Evolutionary conservation across 2,888 invertebrate species (phyloP), one percentile per base, ranked within the genome.

Genomic region (Myopa tessellatipennis): DNA sequence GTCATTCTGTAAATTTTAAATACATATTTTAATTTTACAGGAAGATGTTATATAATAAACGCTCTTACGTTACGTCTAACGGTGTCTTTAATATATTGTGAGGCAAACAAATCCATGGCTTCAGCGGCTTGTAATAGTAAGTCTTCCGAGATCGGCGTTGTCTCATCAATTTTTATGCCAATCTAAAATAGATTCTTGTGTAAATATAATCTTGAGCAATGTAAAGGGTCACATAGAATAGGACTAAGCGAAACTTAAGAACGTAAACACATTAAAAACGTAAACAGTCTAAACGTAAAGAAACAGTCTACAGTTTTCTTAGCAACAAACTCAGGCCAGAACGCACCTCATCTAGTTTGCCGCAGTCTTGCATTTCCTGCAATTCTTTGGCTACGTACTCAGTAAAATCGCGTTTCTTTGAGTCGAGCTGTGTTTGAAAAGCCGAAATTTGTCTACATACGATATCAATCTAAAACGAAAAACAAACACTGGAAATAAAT

Each of bases 1-100:
- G 83, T 93, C 93, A 88, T 94, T 93, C 95, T 95, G 83, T 71
- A 86, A 52, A 34, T 3, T n/a, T 10, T 58, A 61, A 12, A 10
- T 10, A 45, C 45, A 3, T 45, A 45, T 8, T 45, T 45, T 10
- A 45, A 8, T 45, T 45, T 45, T 10, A 45, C 45, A 45, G 1
- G 0, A 40, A 45, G 18, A 12, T 63, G 16, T 5, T 2, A 45
- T 10, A 40, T 26, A 3, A 26, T 26, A 26, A 26, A 8, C 8
- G 12, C 69, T 90, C 93, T 92, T 87, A 95, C 95, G 88, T 94
- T 94, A 90, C 93, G 91, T 83, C 92, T 92, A 50, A 94, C 92
- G 55, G 94, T 91, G 75, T 94, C 93, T 84, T 92, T 91, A 83
- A 94, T 92, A 80, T 90, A 91, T 82, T 91, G 90, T 1, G 93